These are phyloP conservation scores for Ovis canadensis DNA, from an alignment of 2,113 vertebrate species.

Conservation along the genomic window DNA sequence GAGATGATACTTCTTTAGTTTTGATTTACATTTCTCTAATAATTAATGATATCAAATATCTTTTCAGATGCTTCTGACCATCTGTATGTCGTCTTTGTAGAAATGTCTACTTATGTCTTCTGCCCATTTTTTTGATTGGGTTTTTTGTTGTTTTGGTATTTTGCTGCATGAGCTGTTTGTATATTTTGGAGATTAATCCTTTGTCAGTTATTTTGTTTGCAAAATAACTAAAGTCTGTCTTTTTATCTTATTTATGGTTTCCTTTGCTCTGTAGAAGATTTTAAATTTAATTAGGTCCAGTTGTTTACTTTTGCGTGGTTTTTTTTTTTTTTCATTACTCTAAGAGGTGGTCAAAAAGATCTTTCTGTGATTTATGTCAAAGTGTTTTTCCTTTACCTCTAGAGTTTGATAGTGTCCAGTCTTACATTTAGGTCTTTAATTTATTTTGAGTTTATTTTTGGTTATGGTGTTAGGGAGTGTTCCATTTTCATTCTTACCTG, in stretches of 20 bases:
- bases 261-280: neutral
- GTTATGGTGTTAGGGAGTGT: neutral
- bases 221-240: neutral
- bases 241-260: neutral
- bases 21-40: neutral
- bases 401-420: neutral
- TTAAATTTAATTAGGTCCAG: neutral
- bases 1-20: neutral
- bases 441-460: neutral
- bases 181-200: neutral
- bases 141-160: neutral
- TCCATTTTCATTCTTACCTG: neutral
- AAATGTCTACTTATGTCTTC: neutral
- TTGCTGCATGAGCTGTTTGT: neutral
- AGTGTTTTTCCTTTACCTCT: neutral
- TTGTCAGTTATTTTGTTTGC: neutral
- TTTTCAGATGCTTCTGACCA: neutral
- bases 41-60: neutral
- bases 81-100: neutral
- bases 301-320: fast-evolving
- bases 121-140: neutral
- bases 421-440: neutral
- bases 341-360: neutral
- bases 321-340: neutral
- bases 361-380: neutral